Conservation (phyloP, 2,113 vertebrate genomes). For the Hyaena hyaena region DNA sequence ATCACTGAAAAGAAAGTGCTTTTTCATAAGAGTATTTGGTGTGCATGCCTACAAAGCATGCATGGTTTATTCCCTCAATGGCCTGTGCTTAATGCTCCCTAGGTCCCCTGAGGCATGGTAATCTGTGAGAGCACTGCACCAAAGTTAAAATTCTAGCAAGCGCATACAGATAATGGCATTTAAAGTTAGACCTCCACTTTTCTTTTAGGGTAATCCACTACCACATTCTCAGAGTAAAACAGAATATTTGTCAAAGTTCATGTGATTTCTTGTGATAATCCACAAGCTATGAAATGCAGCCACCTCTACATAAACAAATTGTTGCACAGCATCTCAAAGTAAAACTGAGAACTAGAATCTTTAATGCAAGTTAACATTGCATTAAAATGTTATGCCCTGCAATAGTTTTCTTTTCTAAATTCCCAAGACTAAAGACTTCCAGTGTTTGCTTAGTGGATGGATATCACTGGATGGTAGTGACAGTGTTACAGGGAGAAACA, state of each 20-base stretch:
- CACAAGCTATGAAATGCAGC: background rate
- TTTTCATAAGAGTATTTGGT: constrained; percentile 68
- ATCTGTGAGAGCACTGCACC: constrained; percentile 73
- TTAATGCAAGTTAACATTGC: background rate
- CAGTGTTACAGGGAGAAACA: background rate
- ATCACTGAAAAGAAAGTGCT: constrained; percentile 43
- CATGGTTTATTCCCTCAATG: constrained; percentile 72
- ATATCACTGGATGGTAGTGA: background rate
- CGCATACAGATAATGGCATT: constrained; percentile 44
- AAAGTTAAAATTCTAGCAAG: constrained; percentile 74
- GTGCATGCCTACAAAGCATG: constrained; percentile 60
- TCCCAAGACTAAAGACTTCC: background rate
- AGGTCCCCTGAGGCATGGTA: constrained; percentile 54
- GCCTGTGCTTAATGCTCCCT: constrained; percentile 72
- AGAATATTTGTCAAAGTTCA: constrained; percentile 13
- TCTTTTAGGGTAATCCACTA: constrained; percentile 9
- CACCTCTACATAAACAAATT: background rate
- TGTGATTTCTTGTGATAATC: background rate
- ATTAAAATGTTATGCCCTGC: too few species aligned
- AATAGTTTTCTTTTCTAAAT: background rate
- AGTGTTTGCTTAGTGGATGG: background rate
- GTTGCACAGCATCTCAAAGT: background rate
- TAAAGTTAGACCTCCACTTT: background rate
- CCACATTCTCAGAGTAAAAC: background rate
- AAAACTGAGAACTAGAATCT: background rate